Percentiles rank a stretch among this genome's conserved stretches.
Evolutionary conservation across 1,140 invertebrate genomes (phyloP).

Genomic region (Daktulosphaira vitifoliae): DNA sequence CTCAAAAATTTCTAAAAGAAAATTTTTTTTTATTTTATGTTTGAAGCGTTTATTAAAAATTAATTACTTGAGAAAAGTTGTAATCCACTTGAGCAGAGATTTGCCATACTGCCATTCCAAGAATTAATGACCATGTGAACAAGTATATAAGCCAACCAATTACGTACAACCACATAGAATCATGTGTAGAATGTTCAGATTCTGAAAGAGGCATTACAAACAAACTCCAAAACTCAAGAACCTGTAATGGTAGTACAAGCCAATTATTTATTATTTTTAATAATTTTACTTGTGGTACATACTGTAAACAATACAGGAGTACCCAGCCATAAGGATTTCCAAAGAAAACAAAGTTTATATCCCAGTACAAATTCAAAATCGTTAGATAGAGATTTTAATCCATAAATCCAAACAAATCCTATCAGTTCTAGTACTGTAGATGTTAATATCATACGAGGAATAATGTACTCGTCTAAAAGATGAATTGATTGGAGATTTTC

Average conservation of each 20-base stretch:
- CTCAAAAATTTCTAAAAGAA: conserved; percentile 49
- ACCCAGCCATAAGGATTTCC: conserved; percentile 46
- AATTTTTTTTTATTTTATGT: too few relatives aligned
- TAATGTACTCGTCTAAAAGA: conserved; percentile 47
- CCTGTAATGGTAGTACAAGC: conserved; percentile 35
- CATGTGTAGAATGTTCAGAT: conserved; percentile 35
- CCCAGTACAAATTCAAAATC: conserved; percentile 50
- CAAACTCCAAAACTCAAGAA: conserved; percentile 44
- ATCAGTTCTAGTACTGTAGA: conserved; percentile 46
- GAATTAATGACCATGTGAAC: conserved; percentile 43
- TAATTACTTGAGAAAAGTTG: conserved; percentile 42
- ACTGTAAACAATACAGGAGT: conserved; percentile 45
- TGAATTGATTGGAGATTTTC: conserved; percentile 42
- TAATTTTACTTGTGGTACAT: conserved; percentile 32
- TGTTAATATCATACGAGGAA: conserved; percentile 46
- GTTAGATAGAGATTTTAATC: conserved; percentile 45
- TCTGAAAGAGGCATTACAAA: conserved; percentile 40
- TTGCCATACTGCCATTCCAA: conserved; percentile 44
- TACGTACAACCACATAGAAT: conserved; percentile 44
- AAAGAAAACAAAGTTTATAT: conserved; percentile 44
- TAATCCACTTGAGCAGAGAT: conserved; percentile 44
- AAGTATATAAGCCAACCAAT: conserved; percentile 45
- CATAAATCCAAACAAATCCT: conserved; percentile 48
- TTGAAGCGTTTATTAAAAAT: too few relatives aligned
- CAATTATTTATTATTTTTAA: neutral